Base-by-base conservation (phyloP, 53 echinoderm and acorn worm genomes). In the Echinarachnius parma region DNA sequence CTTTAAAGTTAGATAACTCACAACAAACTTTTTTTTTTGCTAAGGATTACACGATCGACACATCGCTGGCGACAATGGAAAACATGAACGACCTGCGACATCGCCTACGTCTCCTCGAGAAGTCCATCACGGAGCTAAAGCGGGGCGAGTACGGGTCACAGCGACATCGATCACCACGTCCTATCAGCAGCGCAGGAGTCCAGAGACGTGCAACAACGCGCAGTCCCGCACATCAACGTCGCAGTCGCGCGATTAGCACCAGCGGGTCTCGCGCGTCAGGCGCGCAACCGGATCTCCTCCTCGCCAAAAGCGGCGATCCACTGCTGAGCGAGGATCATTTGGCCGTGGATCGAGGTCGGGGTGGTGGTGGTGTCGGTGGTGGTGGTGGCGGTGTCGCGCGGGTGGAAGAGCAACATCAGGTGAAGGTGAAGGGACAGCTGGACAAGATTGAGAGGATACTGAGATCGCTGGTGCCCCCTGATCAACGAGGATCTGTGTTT, bases 41-140 rank as follows among this genome's bases (percentile, higher is more conserved):
- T 32, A 55, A 72, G 74, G 70, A 72, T 28, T 27, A 39, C 5
- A 57, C 55, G 24, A 72, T 72, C 44, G 74, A 72, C 26, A 28
- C 55, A 16, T 54, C 54, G 22, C 74, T 72, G 28, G 74, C 74
- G 7, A 36, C 74, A 22, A 35, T 72, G 25, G 74, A 72, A 27
- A 72, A 56, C 44, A 72, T 72, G 56, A 56, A 72, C 35, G 74
- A 72, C 28, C 74, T 72, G 11, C 74, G 74, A 15, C 74, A 72
- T 39, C 74, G 74, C n/a, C 74, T 72, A 15, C 74, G 74, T 19
- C 74, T 72, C 74, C 57, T 72, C 42, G 74, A 72, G 28, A 72
- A 72, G 35, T 72, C 74, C 74, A 72, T 72, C 44, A 21, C 56
- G 0, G 74, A 72, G 14, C 57, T 72, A 27, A 39, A 45, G 28